phyloP scores from a whole-genome alignment of 2,797 vertebrate species.

The Sebastiscus tertius region DNA sequence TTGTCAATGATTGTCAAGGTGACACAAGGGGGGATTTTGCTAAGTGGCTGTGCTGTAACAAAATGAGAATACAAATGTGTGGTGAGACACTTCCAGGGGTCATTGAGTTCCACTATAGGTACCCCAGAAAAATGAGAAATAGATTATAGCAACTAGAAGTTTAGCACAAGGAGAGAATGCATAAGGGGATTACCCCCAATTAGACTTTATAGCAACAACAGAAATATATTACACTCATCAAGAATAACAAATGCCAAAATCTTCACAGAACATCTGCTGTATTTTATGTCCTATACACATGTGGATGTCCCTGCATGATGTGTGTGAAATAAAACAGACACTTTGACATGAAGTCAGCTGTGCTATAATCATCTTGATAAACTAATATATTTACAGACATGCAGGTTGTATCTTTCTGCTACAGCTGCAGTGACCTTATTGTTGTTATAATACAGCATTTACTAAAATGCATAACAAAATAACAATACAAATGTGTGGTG shows the following conservation, averaged over 20 bases:
- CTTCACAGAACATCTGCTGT: not conserved
- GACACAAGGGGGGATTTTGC: constrained; percentile 45
- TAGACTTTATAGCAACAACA: not conserved
- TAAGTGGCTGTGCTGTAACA: not conserved
- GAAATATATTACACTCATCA: not conserved
- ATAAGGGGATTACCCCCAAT: not conserved
- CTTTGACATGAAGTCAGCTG: not conserved
- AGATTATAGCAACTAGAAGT: constrained; percentile 25
- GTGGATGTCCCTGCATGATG: not conserved
- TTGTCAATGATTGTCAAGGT: constrained; percentile 62
- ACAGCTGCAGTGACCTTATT: not conserved
- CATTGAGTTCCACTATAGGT: not conserved
- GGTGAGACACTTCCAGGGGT: not conserved
- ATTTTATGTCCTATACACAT: not conserved
- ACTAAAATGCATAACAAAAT: not conserved
- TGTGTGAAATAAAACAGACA: not conserved
- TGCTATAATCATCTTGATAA: not conserved
- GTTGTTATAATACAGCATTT: no score
- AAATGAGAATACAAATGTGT: not conserved
- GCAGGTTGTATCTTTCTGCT: not conserved
- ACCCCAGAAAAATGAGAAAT: not conserved
- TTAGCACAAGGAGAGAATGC: not conserved
- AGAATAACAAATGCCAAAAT: not conserved
- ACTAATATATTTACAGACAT: not conserved
- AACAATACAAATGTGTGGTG: not conserved